Conservation (phyloP, 2,113 vertebrate genomes). For the Gasterosteus nipponicus region DNA sequence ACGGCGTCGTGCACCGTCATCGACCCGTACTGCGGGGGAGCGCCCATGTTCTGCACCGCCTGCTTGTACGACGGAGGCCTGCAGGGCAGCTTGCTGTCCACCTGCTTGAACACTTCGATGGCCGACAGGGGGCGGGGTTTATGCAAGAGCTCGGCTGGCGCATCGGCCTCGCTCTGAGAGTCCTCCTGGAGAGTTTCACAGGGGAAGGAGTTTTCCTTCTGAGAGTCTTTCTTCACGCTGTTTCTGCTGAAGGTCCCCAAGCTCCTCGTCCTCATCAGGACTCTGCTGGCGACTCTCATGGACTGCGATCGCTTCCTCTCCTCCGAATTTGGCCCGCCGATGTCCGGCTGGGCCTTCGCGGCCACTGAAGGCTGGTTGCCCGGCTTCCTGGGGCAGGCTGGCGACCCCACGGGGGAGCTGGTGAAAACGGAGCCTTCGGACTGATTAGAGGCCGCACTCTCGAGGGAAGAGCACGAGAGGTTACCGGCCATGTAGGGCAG, state of each 20-base stretch:
- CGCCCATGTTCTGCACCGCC: conserved; percentile 75
- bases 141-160: conserved; percentile 25
- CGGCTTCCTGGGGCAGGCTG: conserved; percentile 78
- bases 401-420: conserved; percentile 86
- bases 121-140: conserved; percentile 79
- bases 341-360: conserved; percentile 64
- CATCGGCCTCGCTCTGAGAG: conserved; percentile 62
- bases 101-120: conserved; percentile 85
- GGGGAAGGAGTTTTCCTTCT: conserved; percentile 83
- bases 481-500: conserved; percentile 35
- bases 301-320: conserved; percentile 86
- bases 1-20: conserved; percentile 86
- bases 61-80: conserved; percentile 89
- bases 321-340: conserved; percentile 62
- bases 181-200: conserved; percentile 84
- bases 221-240: conserved; percentile 77
- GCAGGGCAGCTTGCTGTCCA: conserved; percentile 82
- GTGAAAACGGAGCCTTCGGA: conserved; percentile 87
- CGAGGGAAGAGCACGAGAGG: conserved; percentile 82
- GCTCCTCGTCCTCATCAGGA: conserved; percentile 80
- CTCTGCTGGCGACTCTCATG: conserved; percentile 77
- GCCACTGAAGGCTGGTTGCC: conserved; percentile 77
- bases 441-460: conserved; percentile 81
- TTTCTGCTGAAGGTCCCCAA: conserved; percentile 71
- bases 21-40: conserved; percentile 53